Conservation (phyloP, 2,888 invertebrate genomes). For the Geotrupes spiniger region DNA sequence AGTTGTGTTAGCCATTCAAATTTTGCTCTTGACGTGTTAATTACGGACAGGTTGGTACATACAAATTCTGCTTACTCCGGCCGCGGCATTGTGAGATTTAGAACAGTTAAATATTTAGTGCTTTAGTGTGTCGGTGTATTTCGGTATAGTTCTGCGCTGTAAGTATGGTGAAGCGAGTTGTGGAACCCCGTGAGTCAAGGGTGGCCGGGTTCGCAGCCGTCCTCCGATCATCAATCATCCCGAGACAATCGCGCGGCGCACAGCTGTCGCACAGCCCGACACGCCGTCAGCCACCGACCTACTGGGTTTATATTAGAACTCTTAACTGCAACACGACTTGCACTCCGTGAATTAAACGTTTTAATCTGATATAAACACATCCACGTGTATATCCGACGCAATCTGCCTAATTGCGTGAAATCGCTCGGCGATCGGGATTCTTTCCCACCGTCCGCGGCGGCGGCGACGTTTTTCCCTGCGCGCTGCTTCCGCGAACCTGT, state of each 20-base stretch:
- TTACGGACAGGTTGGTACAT: too few relatives aligned
- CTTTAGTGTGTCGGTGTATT: constrained; percentile 1
- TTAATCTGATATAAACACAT: constrained; percentile 44
- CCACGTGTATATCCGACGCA: constrained; percentile 19
- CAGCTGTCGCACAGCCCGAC: constrained; percentile 57
- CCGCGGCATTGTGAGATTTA: background rate
- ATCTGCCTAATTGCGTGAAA: constrained; percentile 25
- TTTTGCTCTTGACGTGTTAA: too few relatives aligned
- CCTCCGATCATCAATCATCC: constrained; percentile 61
- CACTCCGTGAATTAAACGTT: constrained; percentile 41
- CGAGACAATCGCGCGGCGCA: constrained; percentile 59
- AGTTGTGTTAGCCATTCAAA: too few relatives aligned
- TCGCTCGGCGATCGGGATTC: background rate
- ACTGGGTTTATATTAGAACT: constrained; percentile 46
- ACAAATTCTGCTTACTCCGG: too few relatives aligned
- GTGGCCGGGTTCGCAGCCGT: constrained; percentile 47
- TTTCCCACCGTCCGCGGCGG: background rate
- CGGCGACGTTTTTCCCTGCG: background rate
- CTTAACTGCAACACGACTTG: constrained; percentile 41
- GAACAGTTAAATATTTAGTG: constrained; percentile 1
- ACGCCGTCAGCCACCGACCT: constrained; percentile 46
- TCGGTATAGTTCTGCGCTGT: constrained; percentile 30
- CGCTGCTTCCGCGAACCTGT: background rate
- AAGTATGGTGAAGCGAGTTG: constrained; percentile 41
- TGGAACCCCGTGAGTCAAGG: constrained; percentile 47